A percentile compares a stretch with the other conserved stretches of the same genome.
Conservation (phyloP, 2,797 vertebrate species). For the Acridotheres tristis region DNA sequence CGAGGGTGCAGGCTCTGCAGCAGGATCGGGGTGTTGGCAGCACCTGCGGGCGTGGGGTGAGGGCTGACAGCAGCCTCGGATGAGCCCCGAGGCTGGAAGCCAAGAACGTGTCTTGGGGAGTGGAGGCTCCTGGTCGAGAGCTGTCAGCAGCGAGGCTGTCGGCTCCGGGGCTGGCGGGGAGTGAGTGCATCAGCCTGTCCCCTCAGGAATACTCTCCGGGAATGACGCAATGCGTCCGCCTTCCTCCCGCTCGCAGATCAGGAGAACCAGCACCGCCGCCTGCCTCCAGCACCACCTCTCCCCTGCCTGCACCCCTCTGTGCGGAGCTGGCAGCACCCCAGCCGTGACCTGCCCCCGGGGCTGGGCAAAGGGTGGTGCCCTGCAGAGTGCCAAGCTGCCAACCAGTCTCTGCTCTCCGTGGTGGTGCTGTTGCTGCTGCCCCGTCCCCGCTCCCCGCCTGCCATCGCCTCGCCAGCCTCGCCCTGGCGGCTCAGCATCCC, state of each 20-base stretch:
- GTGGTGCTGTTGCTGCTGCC: not conserved
- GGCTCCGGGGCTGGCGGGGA: not conserved
- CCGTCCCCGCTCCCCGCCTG: not conserved
- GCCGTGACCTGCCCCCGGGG: not conserved
- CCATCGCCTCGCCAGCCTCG: not conserved
- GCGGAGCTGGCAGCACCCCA: not conserved
- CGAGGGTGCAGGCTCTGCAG: fast-evolving
- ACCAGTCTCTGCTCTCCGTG: not conserved
- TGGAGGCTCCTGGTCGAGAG: not conserved
- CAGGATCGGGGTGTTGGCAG: not conserved
- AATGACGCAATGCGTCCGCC: conserved; percentile 19
- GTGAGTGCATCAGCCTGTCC: not conserved
- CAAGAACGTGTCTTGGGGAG: not conserved
- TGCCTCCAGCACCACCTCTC: not conserved
- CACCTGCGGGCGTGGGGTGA: not conserved
- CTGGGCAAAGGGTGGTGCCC: not conserved
- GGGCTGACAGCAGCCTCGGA: not conserved
- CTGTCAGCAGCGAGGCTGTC: not conserved
- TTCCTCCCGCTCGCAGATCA: not conserved
- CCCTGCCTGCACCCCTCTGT: not conserved
- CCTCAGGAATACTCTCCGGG: not conserved
- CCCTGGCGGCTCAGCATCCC: not conserved
- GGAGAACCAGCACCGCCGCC: not conserved
- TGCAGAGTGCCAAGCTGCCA: not conserved
- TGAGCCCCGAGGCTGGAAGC: not conserved